A percentile compares a stretch with the other conserved stretches of the same genome.
These are phyloP conservation scores for Cyrtodaria siliqua DNA, from an alignment of 2,888 invertebrate species.

Conservation along the genomic window DNA sequence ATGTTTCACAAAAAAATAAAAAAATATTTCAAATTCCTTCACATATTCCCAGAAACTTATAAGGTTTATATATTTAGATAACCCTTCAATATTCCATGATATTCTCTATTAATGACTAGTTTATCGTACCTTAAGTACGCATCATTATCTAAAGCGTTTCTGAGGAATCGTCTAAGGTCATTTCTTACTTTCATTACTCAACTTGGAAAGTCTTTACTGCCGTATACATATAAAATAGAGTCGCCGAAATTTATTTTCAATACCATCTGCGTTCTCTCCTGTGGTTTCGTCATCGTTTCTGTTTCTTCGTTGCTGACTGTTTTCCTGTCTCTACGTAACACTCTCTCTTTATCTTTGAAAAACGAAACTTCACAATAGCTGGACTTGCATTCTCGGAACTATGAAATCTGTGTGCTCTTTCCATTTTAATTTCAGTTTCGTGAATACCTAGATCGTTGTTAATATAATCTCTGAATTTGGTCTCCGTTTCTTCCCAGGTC, in stretches of 20 bases:
- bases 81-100: not conserved
- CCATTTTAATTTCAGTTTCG: not conserved
- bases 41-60: not conserved
- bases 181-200: constrained; percentile 15
- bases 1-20: constrained; percentile 14
- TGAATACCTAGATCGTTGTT: constrained; percentile 1
- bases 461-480: constrained; percentile 5
- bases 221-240: not conserved
- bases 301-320: not conserved
- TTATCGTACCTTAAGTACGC: constrained; percentile 6
- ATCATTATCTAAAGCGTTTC: not conserved
- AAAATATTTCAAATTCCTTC: no score
- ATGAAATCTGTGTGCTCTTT: not conserved
- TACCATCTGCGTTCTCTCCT: not conserved
- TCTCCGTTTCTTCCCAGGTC: constrained; percentile 10
- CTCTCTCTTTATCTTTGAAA: constrained; percentile 7
- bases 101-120: not conserved
- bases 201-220: not conserved
- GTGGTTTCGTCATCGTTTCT: not conserved
- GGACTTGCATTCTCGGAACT: not conserved
- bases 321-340: constrained; percentile 1
- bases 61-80: no score
- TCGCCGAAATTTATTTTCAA: not conserved
- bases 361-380: constrained; percentile 3
- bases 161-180: constrained; percentile 6